Evolutionary conservation across 1,140 invertebrate species (phyloP).

Genomic region (Battus philenor): DNA sequence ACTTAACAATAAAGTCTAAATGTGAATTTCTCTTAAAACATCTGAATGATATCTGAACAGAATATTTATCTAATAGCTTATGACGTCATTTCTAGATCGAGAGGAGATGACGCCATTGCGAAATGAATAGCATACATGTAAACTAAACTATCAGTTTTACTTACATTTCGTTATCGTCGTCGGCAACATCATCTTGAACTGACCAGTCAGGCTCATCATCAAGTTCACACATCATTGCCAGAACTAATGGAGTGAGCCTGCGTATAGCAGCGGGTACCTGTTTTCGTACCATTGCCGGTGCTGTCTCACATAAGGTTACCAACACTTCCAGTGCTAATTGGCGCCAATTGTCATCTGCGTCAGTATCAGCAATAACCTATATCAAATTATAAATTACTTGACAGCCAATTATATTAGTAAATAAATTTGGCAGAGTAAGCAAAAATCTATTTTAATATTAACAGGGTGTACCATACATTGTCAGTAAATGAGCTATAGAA

Average conservation of each 20-base stretch:
- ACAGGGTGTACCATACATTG: too few species aligned
- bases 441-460: too few species aligned
- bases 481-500: too few species aligned
- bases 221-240: constrained; percentile 61
- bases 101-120: too few species aligned
- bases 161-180: constrained; percentile 88
- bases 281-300: constrained; percentile 96
- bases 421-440: too few species aligned
- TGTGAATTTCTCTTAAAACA: too few species aligned
- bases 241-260: constrained; percentile 83
- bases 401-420: too few species aligned
- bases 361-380: constrained; percentile 81
- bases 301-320: constrained; percentile 95
- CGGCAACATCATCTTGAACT: constrained; percentile 84
- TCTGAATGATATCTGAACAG: too few species aligned
- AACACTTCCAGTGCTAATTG: constrained; percentile 95
- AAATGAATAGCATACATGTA: too few species aligned
- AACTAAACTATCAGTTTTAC: constrained; percentile 21
- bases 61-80: constrained; percentile 30
- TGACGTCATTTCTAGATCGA: too few species aligned
- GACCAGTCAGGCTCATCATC: constrained; percentile 94
- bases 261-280: constrained; percentile 88
- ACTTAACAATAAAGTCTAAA: too few species aligned
- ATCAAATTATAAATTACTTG: too few species aligned
- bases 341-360: constrained; percentile 89